Percentiles rank a stretch among this genome's conserved stretches.
Conservation (phyloP, 2,797 vertebrate species). For the Corythornis leucogaster region DNA sequence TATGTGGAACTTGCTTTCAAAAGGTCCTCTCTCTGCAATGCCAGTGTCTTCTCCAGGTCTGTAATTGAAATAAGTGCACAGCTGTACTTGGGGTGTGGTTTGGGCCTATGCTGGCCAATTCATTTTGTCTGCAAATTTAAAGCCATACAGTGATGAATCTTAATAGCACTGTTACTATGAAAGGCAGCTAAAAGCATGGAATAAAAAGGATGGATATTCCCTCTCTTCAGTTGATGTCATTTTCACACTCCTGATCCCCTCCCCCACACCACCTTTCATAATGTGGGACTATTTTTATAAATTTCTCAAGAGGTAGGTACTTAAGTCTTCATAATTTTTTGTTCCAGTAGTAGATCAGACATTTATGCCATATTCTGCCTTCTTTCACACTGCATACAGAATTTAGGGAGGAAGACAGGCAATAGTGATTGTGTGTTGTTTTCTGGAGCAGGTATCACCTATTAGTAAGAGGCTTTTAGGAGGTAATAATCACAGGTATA, state of each 20-base stretch:
- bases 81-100: neutral
- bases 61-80: slow-evolving; percentile 62
- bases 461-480: neutral
- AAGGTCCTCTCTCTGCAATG: neutral
- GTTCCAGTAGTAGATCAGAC: neutral
- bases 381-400: neutral
- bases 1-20: neutral
- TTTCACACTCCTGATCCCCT: neutral
- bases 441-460: neutral
- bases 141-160: slow-evolving; percentile 51
- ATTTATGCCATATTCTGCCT: neutral
- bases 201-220: slow-evolving; percentile 1
- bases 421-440: neutral
- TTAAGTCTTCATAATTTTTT: neutral
- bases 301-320: neutral
- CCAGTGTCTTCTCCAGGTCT: slow-evolving; percentile 22
- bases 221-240: slow-evolving; percentile 4
- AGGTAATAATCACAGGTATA: neutral
- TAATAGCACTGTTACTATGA: slow-evolving; percentile 59
- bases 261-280: neutral
- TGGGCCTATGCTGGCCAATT: slow-evolving; percentile 50
- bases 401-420: neutral
- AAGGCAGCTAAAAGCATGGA: slow-evolving; percentile 14
- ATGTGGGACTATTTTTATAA: neutral
- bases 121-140: slow-evolving; percentile 65